A percentile compares a stretch with the other conserved stretches of the same genome.
phyloP scores from a whole-genome alignment of 2,113 vertebrate species.

The Mesembrinibis cayennensis region DNA sequence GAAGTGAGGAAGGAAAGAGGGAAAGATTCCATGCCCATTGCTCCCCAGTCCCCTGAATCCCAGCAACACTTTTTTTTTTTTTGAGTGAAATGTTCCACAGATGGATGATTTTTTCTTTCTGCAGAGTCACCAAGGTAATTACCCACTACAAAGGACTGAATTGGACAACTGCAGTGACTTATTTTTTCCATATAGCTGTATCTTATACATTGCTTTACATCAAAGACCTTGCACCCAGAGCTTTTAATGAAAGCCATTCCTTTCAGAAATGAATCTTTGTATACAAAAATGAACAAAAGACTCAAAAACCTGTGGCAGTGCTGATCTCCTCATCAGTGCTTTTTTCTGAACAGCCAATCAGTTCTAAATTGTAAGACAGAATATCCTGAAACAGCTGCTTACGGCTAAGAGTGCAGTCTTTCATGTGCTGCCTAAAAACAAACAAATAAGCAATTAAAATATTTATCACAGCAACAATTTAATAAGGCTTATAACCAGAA shows the following conservation, averaged over 20 bases:
- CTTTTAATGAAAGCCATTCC: not conserved
- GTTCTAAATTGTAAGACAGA: slow-evolving; percentile 89
- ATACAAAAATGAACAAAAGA: not conserved
- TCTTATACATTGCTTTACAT: not conserved
- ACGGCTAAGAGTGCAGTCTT: slow-evolving; percentile 87
- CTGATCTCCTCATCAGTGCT: slow-evolving; percentile 84
- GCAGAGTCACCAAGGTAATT: not conserved
- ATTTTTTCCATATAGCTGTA: not conserved
- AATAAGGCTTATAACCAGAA: not conserved
- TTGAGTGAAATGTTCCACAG: not conserved
- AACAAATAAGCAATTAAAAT: slow-evolving; percentile 36
- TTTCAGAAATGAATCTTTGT: not conserved
- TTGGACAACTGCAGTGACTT: not conserved
- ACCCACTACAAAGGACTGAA: not conserved
- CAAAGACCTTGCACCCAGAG: not conserved
- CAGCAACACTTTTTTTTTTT: not conserved
- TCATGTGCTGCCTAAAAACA: slow-evolving; percentile 91
- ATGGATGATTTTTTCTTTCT: not conserved
- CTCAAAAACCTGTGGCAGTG: slow-evolving; percentile 82
- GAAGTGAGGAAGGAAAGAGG: not conserved
- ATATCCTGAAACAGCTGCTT: slow-evolving; percentile 93
- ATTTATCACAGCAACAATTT: not conserved
- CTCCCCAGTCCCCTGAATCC: not conserved
- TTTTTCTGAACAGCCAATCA: slow-evolving; percentile 89
- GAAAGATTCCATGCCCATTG: not conserved